Conservation (phyloP, 2,888 invertebrate species). For the Eristalis pertinax region DNA sequence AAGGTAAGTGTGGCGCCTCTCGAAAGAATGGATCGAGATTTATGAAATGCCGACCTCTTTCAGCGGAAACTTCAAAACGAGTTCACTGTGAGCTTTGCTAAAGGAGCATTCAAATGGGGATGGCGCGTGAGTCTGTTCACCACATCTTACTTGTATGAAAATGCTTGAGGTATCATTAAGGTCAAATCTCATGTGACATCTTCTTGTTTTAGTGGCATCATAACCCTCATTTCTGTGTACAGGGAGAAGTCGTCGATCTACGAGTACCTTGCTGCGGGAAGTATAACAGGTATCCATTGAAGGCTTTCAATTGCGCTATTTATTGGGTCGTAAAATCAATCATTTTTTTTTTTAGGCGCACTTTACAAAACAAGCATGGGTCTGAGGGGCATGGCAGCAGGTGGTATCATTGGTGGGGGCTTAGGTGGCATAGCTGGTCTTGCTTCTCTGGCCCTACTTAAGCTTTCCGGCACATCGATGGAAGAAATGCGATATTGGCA, state of each 20-base stretch:
- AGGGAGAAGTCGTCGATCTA: constrained; percentile 85
- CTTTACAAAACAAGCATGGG: constrained; percentile 87
- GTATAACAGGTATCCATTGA: constrained; percentile 80
- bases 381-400: constrained; percentile 86
- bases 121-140: constrained; percentile 87
- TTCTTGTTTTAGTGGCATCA: constrained; percentile 83
- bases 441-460: constrained; percentile 83
- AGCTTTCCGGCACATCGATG: constrained; percentile 84
- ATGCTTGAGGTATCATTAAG: neutral
- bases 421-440: constrained; percentile 85
- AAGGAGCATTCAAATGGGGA: constrained; percentile 87
- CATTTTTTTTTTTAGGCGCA: constrained; percentile 81
- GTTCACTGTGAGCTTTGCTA: constrained; percentile 86
- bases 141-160: constrained; percentile 86
- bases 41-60: neutral
- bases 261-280: constrained; percentile 87
- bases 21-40: neutral
- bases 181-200: neutral
- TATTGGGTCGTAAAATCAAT: neutral
- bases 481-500: constrained; percentile 85
- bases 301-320: neutral
- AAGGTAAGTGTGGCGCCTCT: constrained; percentile 82
- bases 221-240: constrained; percentile 86
- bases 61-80: constrained; percentile 87
- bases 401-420: constrained; percentile 84